Evolutionary conservation across 2,888 invertebrate species (phyloP), one percentile per base, ranked within the genome.

Genomic region (Nephrotoma guestfalica): DNA sequence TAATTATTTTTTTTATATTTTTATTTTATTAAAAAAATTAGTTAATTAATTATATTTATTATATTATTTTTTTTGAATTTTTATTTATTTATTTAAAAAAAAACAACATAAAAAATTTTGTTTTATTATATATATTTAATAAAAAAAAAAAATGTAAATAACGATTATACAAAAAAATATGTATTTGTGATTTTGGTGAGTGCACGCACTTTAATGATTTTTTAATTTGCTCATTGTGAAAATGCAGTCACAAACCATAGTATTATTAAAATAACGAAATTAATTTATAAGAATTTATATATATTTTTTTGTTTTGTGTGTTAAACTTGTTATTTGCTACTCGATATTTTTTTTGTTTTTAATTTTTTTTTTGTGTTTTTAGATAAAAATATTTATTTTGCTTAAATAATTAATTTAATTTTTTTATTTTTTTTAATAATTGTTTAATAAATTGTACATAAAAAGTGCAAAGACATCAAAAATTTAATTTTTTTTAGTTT

Each of bases 381-480:
- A 71, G 71, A 71, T 71, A 71, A 71, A 71, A 71, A 71, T 71
- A 71, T 47, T 9, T 47, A 30, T 43, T 47, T 71, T 71, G 9
- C 30, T 71, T 71, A 71, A 71, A 30, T 71, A n/a, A 71, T 30
- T 71, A 71, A 71, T 71, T 71, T 71, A 71, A 71, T 71, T 15
- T 51, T 51, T 18, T n/a, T 71, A 30, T 71, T 71, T 71, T 71
- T 18, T 71, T 71, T 71, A 71, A 71, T 71, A 71, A 71, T 71
- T 71, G 71, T 71, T 30, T 71, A 71, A 71, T 71, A 71, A 84
- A 84, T 84, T 84, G 41, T 84, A 84, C 84, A 84, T 84, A 84
- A 84, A 84, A 84, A 84, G 84, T 84, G 84, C 84, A 84, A 84
- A 84, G 84, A 84, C 84, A 84, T 84, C 84, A 84, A 84, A 84